A percentile compares a stretch with the other conserved stretches of the same genome.
phyloP scores from a whole-genome alignment of 2,888 invertebrate species.

The Oscheius sp. region DNA sequence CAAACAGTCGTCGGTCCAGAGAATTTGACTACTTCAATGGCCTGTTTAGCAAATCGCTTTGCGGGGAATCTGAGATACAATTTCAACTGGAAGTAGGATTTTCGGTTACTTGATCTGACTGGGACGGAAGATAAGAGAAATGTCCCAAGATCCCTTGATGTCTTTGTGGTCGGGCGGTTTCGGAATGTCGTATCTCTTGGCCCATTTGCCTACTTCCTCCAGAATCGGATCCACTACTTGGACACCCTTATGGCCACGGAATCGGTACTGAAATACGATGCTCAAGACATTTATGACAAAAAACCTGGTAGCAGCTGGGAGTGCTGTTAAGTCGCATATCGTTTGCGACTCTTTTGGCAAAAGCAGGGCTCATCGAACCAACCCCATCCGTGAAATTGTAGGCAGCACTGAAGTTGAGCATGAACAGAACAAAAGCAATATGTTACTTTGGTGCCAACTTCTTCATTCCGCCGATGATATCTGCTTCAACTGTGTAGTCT shows the following conservation, averaged over 20 bases:
- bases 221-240: conserved; percentile 65
- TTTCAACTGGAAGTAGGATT: background rate
- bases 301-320: conserved; percentile 62
- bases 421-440: background rate
- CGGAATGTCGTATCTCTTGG: conserved; percentile 18
- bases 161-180: conserved; percentile 6
- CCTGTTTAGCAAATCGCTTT: conserved; percentile 47
- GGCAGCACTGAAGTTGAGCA: conserved; percentile 20
- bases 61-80: conserved; percentile 28
- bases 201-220: conserved; percentile 54
- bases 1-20: conserved; percentile 66
- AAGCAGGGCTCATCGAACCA: conserved; percentile 23
- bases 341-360: conserved; percentile 27
- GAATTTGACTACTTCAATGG: conserved; percentile 70
- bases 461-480: conserved; percentile 34
- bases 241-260: conserved; percentile 72
- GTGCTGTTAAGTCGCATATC: conserved; percentile 56
- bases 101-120: conserved; percentile 49
- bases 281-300: background rate
- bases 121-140: conserved; percentile 47
- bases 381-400: conserved; percentile 41
- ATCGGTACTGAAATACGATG: conserved; percentile 62
- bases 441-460: conserved; percentile 26
- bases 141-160: conserved; percentile 34
- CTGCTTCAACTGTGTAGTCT: conserved; percentile 18